phyloP scores from a whole-genome alignment of 2,113 vertebrate species.

The Lagopus leucura region DNA sequence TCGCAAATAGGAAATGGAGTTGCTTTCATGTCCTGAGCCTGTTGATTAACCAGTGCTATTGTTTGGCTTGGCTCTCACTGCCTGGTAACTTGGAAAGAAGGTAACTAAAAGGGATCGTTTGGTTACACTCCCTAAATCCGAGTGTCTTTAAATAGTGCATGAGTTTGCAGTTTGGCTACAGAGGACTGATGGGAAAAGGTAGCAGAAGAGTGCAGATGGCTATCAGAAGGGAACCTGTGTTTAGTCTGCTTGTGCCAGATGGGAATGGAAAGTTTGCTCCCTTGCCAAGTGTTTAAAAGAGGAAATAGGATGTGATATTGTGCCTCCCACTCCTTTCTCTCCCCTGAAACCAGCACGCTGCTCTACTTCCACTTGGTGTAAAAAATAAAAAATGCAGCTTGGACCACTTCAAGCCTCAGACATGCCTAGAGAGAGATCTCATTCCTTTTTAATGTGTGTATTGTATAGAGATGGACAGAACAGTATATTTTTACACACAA shows the following conservation, averaged over 20 bases:
- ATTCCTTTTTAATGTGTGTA: constrained; percentile 44
- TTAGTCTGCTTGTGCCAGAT: constrained; percentile 54
- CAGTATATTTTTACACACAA: constrained; percentile 17
- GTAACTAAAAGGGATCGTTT: constrained; percentile 28
- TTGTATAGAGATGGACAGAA: constrained; percentile 29
- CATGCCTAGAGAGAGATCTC: constrained; percentile 14
- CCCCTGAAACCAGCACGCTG: constrained; percentile 36
- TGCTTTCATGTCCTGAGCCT: constrained; percentile 64
- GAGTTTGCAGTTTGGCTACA: constrained; percentile 22
- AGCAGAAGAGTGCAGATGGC: constrained; percentile 38
- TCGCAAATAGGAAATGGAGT: constrained; percentile 75
- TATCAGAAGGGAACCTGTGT: constrained; percentile 47
- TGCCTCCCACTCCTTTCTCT: constrained; percentile 66
- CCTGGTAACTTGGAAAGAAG: not conserved
- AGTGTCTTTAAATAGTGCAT: constrained; percentile 49
- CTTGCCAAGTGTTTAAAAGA: constrained; percentile 71
- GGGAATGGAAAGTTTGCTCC: constrained; percentile 62
- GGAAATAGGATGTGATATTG: constrained; percentile 72
- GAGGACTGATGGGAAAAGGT: constrained; percentile 61
- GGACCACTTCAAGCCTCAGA: constrained; percentile 16
- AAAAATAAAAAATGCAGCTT: not conserved
- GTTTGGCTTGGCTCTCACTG: not conserved
- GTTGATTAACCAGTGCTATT: constrained; percentile 49
- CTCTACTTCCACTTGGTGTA: constrained; percentile 58
- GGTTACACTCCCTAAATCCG: not conserved